Evolutionary conservation across 2,113 vertebrate genomes (phyloP).

Genomic region (Istiophorus platypterus): DNA sequence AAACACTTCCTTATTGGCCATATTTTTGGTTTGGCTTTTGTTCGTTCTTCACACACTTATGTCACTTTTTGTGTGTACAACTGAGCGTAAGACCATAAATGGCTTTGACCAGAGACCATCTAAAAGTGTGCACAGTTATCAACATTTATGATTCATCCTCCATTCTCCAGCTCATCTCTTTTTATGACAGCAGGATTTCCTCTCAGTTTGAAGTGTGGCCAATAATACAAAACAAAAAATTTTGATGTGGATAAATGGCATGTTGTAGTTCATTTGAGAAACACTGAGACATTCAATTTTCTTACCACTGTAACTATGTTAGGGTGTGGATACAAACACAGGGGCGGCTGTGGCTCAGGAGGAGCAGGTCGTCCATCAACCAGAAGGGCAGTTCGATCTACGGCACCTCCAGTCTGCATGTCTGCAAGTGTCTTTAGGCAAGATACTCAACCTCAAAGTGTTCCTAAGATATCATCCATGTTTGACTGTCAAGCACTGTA

Average conservation of each 20-base stretch:
- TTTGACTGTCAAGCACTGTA: too few species aligned
- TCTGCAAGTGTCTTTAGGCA: too few species aligned
- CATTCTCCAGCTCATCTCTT: not conserved
- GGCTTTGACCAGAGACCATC: not conserved
- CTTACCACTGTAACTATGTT: not conserved
- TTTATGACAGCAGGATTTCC: not conserved
- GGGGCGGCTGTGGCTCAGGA: too few species aligned
- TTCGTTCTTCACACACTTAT: not conserved
- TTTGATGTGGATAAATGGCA: not conserved
- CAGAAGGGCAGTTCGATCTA: too few species aligned
- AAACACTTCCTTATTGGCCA: not conserved
- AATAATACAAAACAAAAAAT: too few species aligned
- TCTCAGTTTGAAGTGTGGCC: too few species aligned
- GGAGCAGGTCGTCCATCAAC: too few species aligned
- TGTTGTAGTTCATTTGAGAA: not conserved
- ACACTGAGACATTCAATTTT: not conserved
- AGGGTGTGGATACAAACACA: not conserved
- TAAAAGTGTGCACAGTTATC: not conserved
- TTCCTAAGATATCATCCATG: too few species aligned
- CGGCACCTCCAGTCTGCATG: too few species aligned
- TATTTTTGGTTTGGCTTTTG: not conserved
- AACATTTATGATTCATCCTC: not conserved
- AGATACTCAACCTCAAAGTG: too few species aligned
- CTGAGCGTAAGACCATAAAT: not conserved
- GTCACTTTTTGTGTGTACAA: too few species aligned